These are phyloP conservation scores for Muscicapa striata DNA, from an alignment of 2,797 vertebrate genomes.

Conservation along the genomic window DNA sequence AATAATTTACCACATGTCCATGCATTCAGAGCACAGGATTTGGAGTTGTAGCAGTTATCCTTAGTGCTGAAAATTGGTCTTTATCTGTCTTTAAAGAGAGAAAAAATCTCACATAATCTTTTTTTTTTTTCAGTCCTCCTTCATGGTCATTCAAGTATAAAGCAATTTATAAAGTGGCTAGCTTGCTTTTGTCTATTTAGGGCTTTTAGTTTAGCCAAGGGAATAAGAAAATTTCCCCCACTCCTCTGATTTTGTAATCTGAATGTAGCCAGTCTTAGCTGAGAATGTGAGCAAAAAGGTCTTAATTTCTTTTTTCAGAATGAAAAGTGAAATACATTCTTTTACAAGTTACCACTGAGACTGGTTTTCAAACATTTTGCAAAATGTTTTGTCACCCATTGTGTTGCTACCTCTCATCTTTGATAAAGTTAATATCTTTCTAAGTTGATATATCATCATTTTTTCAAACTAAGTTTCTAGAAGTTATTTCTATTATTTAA, in stretches of 20 bases:
- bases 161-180: background rate
- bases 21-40: background rate
- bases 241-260: background rate
- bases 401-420: background rate
- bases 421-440: background rate
- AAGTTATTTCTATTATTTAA: background rate
- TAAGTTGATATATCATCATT: background rate
- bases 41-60: background rate
- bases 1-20: background rate
- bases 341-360: background rate
- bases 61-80: background rate
- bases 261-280: background rate
- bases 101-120: background rate
- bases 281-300: background rate
- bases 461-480: background rate
- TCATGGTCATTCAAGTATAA: background rate
- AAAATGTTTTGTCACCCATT: background rate
- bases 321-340: background rate
- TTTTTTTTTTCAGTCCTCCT: background rate
- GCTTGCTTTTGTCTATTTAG: background rate
- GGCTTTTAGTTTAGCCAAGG: background rate
- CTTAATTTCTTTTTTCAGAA: background rate
- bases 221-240: background rate
- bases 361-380: background rate
- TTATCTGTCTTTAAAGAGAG: background rate